These are phyloP conservation scores for Pedionomus torquatus DNA, from an alignment of 2,113 vertebrate genomes.

Conservation along the genomic window DNA sequence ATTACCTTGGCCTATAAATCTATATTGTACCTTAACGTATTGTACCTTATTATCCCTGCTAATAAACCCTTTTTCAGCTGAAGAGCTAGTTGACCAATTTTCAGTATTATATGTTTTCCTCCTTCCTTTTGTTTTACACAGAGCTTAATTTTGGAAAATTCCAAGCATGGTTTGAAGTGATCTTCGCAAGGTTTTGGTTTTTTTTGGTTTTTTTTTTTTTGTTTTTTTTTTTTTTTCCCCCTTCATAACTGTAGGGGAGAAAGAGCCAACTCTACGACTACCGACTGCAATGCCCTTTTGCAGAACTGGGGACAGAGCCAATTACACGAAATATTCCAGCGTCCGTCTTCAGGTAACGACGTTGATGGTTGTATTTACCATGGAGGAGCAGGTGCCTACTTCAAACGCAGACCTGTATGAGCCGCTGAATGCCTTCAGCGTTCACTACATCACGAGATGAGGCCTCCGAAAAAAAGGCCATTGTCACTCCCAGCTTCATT, in stretches of 20 bases:
- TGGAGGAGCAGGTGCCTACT: not conserved
- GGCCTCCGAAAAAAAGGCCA: not conserved
- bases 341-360: not conserved
- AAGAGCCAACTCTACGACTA: not conserved
- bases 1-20: not conserved
- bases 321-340: not conserved
- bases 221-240: too few species aligned
- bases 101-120: not conserved
- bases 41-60: not conserved
- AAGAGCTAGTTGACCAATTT: not conserved
- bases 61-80: not conserved
- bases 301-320: not conserved
- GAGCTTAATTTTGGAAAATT: not conserved
- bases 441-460: not conserved
- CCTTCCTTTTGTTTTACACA: not conserved
- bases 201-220: too few species aligned
- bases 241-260: accelerated
- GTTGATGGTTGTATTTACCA: not conserved
- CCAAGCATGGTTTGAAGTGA: not conserved
- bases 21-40: not conserved
- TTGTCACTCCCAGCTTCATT: not conserved
- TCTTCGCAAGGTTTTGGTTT: not conserved
- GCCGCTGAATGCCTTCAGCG: not conserved
- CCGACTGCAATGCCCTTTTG: not conserved
- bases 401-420: not conserved